Conservation (phyloP, 2,113 vertebrate species). For the Halcyon senegalensis region DNA sequence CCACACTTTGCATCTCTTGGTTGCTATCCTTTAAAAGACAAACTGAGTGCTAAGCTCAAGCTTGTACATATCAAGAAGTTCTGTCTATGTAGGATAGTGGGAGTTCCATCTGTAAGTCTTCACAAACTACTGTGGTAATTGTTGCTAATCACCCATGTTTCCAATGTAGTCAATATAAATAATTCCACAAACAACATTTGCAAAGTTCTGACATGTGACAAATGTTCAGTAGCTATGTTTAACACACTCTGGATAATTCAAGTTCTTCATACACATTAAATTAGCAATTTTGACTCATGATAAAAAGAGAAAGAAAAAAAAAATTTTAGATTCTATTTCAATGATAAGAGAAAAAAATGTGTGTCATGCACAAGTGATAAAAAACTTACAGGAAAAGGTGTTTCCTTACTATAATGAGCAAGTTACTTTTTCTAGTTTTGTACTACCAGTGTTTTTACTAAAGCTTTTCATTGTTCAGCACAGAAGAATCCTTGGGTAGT, state of each 20-base stretch:
- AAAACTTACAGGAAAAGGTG: not conserved
- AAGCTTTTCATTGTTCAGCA: not conserved
- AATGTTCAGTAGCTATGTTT: slow-evolving; percentile 57
- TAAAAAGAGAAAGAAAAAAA: not conserved
- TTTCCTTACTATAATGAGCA: not conserved
- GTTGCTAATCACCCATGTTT: slow-evolving; percentile 35
- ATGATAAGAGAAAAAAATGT: not conserved
- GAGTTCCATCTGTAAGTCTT: slow-evolving; percentile 61
- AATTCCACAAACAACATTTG: slow-evolving; percentile 65
- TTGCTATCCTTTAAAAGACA: not conserved
- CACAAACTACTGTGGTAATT: not conserved
- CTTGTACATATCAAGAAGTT: not conserved
- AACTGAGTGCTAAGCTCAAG: not conserved
- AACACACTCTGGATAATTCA: slow-evolving; percentile 48
- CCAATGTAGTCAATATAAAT: slow-evolving; percentile 56
- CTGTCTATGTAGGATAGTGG: slow-evolving; percentile 34
- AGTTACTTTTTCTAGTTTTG: not conserved
- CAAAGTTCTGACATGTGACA: slow-evolving; percentile 54
- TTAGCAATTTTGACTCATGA: slow-evolving; percentile 55
- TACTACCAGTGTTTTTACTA: not conserved
- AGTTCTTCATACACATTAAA: slow-evolving; percentile 35
- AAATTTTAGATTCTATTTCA: not conserved
- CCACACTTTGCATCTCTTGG: not conserved
- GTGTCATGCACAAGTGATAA: not conserved
- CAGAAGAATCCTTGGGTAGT: not conserved